Conservation (phyloP, 2,113 vertebrate species). For the Odobenus rosmarus region DNA sequence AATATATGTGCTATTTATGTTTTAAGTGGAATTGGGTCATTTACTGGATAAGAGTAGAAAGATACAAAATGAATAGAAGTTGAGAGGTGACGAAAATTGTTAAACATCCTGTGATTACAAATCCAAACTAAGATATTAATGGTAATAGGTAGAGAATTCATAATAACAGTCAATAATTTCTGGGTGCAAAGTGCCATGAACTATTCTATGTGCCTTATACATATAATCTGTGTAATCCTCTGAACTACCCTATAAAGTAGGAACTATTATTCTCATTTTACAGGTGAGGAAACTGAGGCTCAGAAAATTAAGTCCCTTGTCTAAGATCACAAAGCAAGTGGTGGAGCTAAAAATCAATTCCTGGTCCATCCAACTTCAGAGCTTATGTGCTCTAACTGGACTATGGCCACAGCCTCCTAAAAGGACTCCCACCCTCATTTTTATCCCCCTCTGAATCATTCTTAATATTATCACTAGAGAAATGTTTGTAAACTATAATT, state of each 20-base stretch:
- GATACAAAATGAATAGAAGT: not conserved
- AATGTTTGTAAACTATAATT: constrained; percentile 10
- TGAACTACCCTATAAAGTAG: not conserved
- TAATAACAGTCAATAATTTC: constrained; percentile 42
- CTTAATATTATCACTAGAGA: not conserved
- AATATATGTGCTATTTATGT: not conserved
- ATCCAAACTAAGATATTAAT: constrained; percentile 38
- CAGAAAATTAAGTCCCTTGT: not conserved
- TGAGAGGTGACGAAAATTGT: not conserved
- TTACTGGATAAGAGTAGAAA: not conserved
- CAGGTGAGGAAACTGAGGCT: constrained; percentile 5
- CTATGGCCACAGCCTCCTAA: not conserved
- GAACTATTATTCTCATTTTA: constrained; percentile 22
- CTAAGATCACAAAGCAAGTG: not conserved
- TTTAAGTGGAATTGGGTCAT: not conserved
- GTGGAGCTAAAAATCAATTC: not conserved
- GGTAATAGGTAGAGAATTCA: constrained; percentile 21
- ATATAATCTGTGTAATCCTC: not conserved
- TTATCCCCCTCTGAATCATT: not conserved
- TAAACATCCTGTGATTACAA: constrained; percentile 17
- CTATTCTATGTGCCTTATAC: not conserved
- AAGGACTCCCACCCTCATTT: not conserved
- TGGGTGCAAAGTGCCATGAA: not conserved
- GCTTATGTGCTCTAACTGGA: not conserved
- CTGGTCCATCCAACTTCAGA: not conserved